Conservation (phyloP, 2,888 invertebrate species). For the Epicampocera succincta region DNA sequence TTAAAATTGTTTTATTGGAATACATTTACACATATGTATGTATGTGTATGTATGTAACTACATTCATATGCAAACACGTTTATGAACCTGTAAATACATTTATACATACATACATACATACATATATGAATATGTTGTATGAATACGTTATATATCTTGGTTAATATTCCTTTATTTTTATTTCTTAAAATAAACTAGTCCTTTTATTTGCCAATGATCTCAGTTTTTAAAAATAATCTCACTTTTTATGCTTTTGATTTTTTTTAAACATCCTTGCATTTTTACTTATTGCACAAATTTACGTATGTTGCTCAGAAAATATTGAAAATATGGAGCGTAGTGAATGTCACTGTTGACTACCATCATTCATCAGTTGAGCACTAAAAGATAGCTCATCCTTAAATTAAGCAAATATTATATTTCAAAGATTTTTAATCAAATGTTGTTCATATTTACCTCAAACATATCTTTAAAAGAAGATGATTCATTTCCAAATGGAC, state of each 20-base stretch:
- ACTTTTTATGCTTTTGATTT: conserved; percentile 21
- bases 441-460: conserved; percentile 80
- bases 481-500: conserved; percentile 88
- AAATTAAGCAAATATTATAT: conserved; percentile 13
- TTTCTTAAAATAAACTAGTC: conserved; percentile 39
- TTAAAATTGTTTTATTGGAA: neutral
- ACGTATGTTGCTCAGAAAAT: conserved; percentile 69
- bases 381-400: conserved; percentile 66
- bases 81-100: conserved; percentile 29
- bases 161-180: too few species aligned
- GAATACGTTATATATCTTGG: conserved; percentile 38
- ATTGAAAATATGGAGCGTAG: conserved; percentile 66
- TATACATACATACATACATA: conserved; percentile 28
- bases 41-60: conserved; percentile 5
- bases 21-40: conserved; percentile 2
- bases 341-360: conserved; percentile 68
- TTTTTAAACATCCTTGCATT: neutral
- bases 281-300: conserved; percentile 64
- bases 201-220: conserved; percentile 56
- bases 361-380: conserved; percentile 67
- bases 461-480: conserved; percentile 89
- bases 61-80: neutral
- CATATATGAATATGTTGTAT: conserved; percentile 46
- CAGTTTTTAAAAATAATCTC: conserved; percentile 60
- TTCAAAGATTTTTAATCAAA: neutral